Base-by-base conservation (phyloP, 2,113 vertebrate genomes). In the Jaculus jaculus region DNA sequence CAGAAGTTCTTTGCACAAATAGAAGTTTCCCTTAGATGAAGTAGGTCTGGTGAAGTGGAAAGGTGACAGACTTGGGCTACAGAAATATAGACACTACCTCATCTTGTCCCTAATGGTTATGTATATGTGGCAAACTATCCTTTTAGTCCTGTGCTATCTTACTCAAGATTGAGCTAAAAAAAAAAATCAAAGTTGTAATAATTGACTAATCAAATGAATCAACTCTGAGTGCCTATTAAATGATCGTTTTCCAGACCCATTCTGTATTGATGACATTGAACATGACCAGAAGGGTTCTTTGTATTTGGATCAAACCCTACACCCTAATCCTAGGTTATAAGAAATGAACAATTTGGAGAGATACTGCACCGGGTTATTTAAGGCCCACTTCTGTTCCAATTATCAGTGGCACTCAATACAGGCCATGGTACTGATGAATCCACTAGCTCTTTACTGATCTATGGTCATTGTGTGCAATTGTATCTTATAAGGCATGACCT, bases 1-100 rank as follows among this genome's bases (percentile, higher is more conserved):
- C 51, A 61, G 47, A 90, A 47, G 75, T 42, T 2, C 11, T 94
- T 93, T 91, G 68, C 85, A 91, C 39, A 93, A 81, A 85, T 69
- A 77, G 72, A 32, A 15, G 58, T 95, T 90, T 78, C 61, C 68
- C 71, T 87, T 90, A 24, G 32, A 77, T 30, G 72, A 71, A 94
- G 78, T 79, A 37, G 23, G 21, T 72, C 66, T n/a, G 39, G 16
- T 42, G 21, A 10, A 61, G 24, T 34, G 26, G 71, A 83, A 89
- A 74, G 42, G 84, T 47, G 61, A 75, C 39, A 84, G 51, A 11
- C 12, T 78, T 93, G 26, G 15, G 30, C 82, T 30, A 32, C 34
- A 39, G 20, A 84, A 91, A 68, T 54, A 34, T n/a, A 69, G 75
- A 78, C 11, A 84, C 9, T 68, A 73, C 39, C 7, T 91, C 28